Evolutionary conservation across 2,113 vertebrate genomes (phyloP), one percentile per base, ranked within the genome.

Genomic region (Paedocypris sp.): DNA sequence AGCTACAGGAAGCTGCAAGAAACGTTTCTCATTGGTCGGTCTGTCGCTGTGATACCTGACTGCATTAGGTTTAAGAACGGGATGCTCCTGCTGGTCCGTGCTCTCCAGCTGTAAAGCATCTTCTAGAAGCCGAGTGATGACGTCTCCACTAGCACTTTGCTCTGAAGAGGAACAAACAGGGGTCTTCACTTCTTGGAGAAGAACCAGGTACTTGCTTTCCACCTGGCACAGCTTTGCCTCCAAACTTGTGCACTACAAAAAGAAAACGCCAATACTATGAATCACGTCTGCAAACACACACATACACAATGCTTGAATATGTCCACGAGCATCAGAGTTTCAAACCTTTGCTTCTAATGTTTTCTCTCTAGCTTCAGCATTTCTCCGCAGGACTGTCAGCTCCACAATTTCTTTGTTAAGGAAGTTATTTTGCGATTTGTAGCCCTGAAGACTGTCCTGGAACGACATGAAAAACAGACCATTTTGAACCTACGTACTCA

Each of bases 331-430:
- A 11, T 4, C 9, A 29, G 15, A 31, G 18, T 51, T 9, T 43
- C 42, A 43, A 11, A 98, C 95, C 93, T 97, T 96, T 32, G 87
- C 88, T 74, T 92, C 88, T 56, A 93, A 75, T 38, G 88, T 80
- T 66, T 88, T 86, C 69, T 94, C 95, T 71, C 92, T 81, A 36
- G 71, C 79, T 80, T 97, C 94, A 18, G 91, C 79, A 43, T 91
- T 94, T 78, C 93, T 87, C 70, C 92, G 86, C 26, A 99, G 81
- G 5, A 86, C 87, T 2, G 92, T 89, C 66, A 98, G 85, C 77
- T 98, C 94, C 78, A 99, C 75, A 70, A 99, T 98, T 72, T 99
- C 95, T 81, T 98, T 98, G 78, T 99, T 99, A 42, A 99, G 84
- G 72, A 98, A 98, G 61, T 89, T 96, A 76, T 99, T 99, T 79